Conservation (phyloP, 2,797 vertebrate species). For the Catostomus latipinnis region DNA sequence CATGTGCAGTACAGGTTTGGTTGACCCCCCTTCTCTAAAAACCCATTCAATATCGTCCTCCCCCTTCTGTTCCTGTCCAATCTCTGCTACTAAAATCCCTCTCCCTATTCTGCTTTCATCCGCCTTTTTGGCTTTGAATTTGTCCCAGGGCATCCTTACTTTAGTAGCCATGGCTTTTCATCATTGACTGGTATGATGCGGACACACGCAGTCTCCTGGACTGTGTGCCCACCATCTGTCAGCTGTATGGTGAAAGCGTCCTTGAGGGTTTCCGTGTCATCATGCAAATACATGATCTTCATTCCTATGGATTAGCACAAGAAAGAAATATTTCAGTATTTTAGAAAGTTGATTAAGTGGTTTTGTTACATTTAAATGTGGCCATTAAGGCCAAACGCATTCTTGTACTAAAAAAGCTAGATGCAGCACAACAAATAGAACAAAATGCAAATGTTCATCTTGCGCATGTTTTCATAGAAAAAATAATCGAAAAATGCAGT, state of each 20-base stretch:
- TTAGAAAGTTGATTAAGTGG: not conserved
- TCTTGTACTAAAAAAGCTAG: too few relatives aligned
- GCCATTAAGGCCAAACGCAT: too few relatives aligned
- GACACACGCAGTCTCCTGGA: conserved; percentile 82
- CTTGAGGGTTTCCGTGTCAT: conserved; percentile 87
- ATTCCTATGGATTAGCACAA: conserved; percentile 74
- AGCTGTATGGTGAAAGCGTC: conserved; percentile 83
- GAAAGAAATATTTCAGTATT: conserved; percentile 40
- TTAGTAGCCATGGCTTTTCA: conserved; percentile 84
- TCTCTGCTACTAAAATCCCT: conserved; percentile 38
- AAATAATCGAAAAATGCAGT: too few relatives aligned
- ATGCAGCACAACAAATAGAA: too few relatives aligned
- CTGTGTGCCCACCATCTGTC: conserved; percentile 89
- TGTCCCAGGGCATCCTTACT: conserved; percentile 75
- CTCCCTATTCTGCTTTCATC: conserved; percentile 38
- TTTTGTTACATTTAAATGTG: not conserved
- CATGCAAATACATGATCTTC: conserved; percentile 84
- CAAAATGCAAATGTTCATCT: too few relatives aligned
- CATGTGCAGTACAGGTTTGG: conserved; percentile 56
- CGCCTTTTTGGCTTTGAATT: conserved; percentile 55
- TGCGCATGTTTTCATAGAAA: too few relatives aligned
- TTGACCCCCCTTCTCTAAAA: conserved; percentile 29
- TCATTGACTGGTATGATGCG: conserved; percentile 87
- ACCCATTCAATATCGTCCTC: conserved; percentile 17
- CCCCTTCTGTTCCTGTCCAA: conserved; percentile 46